Percentiles rank a stretch among this genome's conserved stretches.
Conservation (phyloP, 2,888 invertebrate genomes). For the Melinopterus prodromus region DNA sequence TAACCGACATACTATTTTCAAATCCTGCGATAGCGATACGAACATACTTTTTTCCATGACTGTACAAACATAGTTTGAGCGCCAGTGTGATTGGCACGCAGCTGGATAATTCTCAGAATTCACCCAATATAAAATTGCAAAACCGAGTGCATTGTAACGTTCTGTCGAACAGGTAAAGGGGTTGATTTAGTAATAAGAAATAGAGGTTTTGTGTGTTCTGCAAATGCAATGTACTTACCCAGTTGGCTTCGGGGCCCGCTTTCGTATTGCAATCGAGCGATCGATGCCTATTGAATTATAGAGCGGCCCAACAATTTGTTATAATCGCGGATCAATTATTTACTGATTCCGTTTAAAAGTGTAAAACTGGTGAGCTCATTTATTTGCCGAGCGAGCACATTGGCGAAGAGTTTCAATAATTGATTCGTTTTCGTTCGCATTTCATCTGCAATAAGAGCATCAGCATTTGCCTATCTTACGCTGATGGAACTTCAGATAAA, state of each 20-base stretch:
- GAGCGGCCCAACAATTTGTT: neutral
- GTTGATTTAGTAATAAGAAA: neutral
- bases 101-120: neutral
- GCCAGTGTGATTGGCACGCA: neutral
- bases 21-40: too few species aligned
- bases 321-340: neutral
- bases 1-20: too few species aligned
- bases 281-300: neutral
- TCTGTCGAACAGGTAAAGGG: neutral
- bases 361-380: neutral
- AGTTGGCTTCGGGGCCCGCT: neutral
- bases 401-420: conserved; percentile 8
- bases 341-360: neutral
- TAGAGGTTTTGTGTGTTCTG: neutral
- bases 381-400: too few species aligned
- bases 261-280: neutral
- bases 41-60: too few species aligned
- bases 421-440: conserved; percentile 10
- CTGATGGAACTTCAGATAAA: conserved; percentile 20
- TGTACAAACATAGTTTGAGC: too few species aligned
- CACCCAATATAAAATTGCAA: neutral
- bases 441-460: conserved; percentile 14
- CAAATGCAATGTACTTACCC: neutral
- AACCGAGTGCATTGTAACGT: neutral
- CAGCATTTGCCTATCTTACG: conserved; percentile 18